phyloP scores from a whole-genome alignment of 2,797 vertebrate species.

The Allobates femoralis region DNA sequence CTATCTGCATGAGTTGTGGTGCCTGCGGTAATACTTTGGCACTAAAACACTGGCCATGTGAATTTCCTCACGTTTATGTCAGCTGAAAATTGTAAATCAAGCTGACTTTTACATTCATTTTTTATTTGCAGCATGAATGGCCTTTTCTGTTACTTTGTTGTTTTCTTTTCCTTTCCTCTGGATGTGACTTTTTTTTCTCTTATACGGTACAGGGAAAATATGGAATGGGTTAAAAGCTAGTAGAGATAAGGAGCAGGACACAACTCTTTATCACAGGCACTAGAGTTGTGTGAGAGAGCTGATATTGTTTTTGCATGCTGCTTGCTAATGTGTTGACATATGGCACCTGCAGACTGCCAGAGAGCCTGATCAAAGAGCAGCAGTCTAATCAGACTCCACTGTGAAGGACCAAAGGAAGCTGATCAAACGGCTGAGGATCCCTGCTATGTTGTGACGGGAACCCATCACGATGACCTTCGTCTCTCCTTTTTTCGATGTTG shows the following conservation, averaged over 20 bases:
- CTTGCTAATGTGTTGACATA: constrained; percentile 73
- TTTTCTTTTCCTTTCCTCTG: constrained; percentile 10
- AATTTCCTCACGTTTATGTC: constrained; percentile 55
- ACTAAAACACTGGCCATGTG: constrained; percentile 50
- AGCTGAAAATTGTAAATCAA: constrained; percentile 55
- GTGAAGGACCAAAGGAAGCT: constrained; percentile 69
- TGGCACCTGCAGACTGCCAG: constrained; percentile 75
- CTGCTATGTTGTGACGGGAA: constrained; percentile 69
- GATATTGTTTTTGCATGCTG: constrained; percentile 65
- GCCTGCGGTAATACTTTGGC: constrained; percentile 52
- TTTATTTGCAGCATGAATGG: constrained; percentile 48
- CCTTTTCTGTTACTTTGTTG: constrained; percentile 35
- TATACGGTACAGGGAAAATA: neutral
- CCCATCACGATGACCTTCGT: constrained; percentile 72
- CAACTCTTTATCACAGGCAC: constrained; percentile 48
- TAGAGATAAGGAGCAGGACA: constrained; percentile 27
- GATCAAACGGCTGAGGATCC: constrained; percentile 75
- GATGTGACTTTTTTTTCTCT: constrained; percentile 3
- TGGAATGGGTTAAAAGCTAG: constrained; percentile 35
- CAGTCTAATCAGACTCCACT: constrained; percentile 72
- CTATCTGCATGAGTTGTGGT: constrained; percentile 35
- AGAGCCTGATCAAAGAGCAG: constrained; percentile 78
- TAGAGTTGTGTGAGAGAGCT: constrained; percentile 56
- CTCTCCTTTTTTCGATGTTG: constrained; percentile 64
- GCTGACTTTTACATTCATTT: constrained; percentile 39